These are phyloP conservation scores for Zaprionus kolodkinae DNA, from an alignment of 1,140 invertebrate species.

Conservation along the genomic window DNA sequence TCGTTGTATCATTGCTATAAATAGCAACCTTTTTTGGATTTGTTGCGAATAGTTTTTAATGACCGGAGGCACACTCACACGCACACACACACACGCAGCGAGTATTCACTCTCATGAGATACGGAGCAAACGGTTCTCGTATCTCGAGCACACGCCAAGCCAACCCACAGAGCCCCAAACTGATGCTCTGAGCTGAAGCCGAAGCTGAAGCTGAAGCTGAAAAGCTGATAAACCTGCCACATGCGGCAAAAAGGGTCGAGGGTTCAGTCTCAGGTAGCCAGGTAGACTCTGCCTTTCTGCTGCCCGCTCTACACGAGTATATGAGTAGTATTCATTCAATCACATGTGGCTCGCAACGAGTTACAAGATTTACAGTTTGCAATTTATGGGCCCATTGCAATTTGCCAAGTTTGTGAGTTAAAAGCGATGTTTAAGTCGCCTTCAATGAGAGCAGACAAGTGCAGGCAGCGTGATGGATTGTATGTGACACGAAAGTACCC, in stretches of 20 bases:
- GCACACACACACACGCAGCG: conserved; percentile 12
- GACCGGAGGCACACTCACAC: conserved; percentile 47
- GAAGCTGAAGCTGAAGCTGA: conserved; percentile 21
- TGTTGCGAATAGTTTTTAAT: conserved; percentile 57
- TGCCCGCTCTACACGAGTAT: conserved; percentile 40
- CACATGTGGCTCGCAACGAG: conserved; percentile 35
- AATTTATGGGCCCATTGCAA: conserved; percentile 31
- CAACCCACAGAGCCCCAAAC: conserved; percentile 31
- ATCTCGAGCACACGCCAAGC: conserved; percentile 38
- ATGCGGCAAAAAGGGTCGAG: conserved; percentile 29
- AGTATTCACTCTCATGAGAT: conserved; percentile 39
- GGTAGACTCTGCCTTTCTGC: conserved; percentile 4
- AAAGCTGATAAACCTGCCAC: conserved; percentile 51
- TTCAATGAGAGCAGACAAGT: conserved; percentile 4
- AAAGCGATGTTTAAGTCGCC: conserved; percentile 5
- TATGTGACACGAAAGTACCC: too few relatives aligned
- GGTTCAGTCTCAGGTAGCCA: conserved; percentile 10
- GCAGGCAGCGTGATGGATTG: neutral
- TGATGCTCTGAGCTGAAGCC: conserved; percentile 35
- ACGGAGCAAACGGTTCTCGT: conserved; percentile 23
- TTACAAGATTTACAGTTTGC: conserved; percentile 8
- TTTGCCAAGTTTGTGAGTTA: conserved; percentile 1
- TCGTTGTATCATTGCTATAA: conserved; percentile 75
- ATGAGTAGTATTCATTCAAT: conserved; percentile 67
- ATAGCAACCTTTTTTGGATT: conserved; percentile 68